phyloP scores from a whole-genome alignment of 2,888 invertebrate species.

The Iphiclides podalirius region DNA sequence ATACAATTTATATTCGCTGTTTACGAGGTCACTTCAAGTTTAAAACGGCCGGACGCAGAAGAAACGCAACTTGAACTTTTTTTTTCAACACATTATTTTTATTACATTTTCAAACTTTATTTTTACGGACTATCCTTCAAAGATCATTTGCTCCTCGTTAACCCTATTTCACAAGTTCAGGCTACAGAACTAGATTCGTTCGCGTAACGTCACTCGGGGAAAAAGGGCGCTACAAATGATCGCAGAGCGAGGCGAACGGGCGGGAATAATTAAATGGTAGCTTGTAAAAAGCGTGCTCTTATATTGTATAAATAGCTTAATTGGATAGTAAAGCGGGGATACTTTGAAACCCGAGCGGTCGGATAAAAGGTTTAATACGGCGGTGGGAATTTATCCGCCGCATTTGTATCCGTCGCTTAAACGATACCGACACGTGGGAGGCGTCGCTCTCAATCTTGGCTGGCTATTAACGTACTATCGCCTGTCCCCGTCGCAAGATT shows the following conservation, averaged over 20 bases:
- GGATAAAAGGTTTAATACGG: constrained; percentile 38
- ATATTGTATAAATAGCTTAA: constrained; percentile 20
- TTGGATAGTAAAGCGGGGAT: constrained; percentile 15
- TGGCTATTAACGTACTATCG: constrained; percentile 9
- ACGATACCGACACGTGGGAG: constrained; percentile 26
- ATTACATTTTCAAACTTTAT: too few species aligned
- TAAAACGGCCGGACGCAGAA: background rate
- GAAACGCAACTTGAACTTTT: background rate
- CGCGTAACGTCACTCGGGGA: too few species aligned
- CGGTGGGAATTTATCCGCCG: constrained; percentile 37
- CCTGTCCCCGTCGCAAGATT: background rate
- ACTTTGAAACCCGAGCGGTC: constrained; percentile 30
- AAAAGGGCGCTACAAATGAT: too few species aligned
- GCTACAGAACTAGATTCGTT: background rate
- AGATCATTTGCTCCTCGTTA: background rate
- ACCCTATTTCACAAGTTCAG: background rate
- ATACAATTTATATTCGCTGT: too few species aligned
- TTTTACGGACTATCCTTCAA: background rate
- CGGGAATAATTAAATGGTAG: background rate
- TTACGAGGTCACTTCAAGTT: background rate
- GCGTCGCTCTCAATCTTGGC: constrained; percentile 33
- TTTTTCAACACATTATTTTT: too few species aligned
- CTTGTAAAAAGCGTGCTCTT: background rate
- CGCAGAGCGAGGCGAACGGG: background rate
- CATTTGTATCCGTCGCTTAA: constrained; percentile 40